A percentile compares a stretch with the other conserved stretches of the same genome.
Evolutionary conservation across 2,113 vertebrate species (phyloP).

Genomic region (Sceloporus tristichus): DNA sequence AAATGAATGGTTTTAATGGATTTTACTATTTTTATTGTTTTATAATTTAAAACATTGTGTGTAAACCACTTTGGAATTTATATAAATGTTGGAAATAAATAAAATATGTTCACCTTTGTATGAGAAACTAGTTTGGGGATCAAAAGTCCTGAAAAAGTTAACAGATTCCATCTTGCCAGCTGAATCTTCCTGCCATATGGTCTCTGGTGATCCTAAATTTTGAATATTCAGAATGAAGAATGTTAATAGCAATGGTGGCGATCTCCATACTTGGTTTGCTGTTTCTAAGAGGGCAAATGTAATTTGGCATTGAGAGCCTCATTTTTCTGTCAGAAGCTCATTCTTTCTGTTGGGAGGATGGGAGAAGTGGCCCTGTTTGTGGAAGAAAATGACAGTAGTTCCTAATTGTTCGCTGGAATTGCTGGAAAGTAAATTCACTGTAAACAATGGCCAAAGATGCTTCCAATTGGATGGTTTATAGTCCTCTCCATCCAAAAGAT

Average conservation of each 20-base stretch:
- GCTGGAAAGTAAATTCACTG: neutral
- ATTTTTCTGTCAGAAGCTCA: neutral
- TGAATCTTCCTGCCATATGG: neutral
- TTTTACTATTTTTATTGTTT: no score
- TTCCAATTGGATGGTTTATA: no score
- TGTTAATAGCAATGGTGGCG: neutral
- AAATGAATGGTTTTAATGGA: no score
- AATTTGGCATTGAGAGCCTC: constrained; percentile 18
- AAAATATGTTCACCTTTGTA: no score
- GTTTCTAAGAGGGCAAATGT: neutral
- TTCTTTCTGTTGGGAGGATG: neutral
- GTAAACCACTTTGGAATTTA: no score
- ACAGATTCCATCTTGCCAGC: neutral
- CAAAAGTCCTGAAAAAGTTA: neutral
- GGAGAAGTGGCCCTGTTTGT: neutral
- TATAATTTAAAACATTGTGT: no score
- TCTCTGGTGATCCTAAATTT: neutral
- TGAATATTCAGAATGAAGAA: neutral
- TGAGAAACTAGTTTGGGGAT: neutral
- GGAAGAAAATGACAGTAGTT: neutral
- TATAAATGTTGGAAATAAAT: no score
- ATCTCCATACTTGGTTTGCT: neutral
- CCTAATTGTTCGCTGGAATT: neutral
- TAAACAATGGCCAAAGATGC: neutral
- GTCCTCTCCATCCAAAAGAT: no score